These are phyloP conservation scores for Cossypha caffra DNA, from an alignment of 2,797 vertebrate genomes.

Conservation along the genomic window DNA sequence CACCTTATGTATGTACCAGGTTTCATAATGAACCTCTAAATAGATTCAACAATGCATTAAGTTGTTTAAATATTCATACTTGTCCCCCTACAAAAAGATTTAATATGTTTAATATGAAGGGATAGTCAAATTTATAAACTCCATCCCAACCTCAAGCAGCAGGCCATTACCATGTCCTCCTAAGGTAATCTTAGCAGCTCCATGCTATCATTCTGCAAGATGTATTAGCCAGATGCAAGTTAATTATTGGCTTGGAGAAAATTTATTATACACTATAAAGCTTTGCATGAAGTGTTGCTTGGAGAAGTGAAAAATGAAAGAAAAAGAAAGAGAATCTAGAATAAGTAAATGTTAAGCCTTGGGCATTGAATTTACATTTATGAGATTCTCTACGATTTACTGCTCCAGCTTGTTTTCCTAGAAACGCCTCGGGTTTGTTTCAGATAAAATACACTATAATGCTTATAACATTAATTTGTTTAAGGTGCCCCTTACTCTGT, in stretches of 20 bases:
- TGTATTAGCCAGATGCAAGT: slow-evolving; percentile 29
- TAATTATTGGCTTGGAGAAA: slow-evolving; percentile 60
- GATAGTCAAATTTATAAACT: neutral
- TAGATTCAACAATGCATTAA: neutral
- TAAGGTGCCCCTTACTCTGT: neutral
- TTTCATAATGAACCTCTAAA: neutral
- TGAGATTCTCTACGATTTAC: slow-evolving; percentile 41
- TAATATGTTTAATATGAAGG: slow-evolving; percentile 19
- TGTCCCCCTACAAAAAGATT: slow-evolving; percentile 32
- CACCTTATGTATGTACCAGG: neutral
- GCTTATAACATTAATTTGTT: slow-evolving; percentile 3
- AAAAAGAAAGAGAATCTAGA: neutral
- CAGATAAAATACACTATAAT: slow-evolving; percentile 6
- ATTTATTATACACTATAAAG: slow-evolving; percentile 25
- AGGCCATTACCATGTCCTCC: slow-evolving; percentile 12
- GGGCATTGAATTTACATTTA: slow-evolving; percentile 52
- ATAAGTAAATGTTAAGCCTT: slow-evolving; percentile 26
- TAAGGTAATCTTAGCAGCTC: neutral
- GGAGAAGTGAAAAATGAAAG: neutral
- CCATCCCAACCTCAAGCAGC: neutral
- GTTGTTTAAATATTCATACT: slow-evolving; percentile 59
- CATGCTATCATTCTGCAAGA: slow-evolving; percentile 20
- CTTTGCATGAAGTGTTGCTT: neutral
- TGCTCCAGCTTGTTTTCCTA: slow-evolving; percentile 46
- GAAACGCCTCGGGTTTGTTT: slow-evolving; percentile 38